Conservation (phyloP, 2,888 invertebrate genomes). For the Geotrupes spiniger region DNA sequence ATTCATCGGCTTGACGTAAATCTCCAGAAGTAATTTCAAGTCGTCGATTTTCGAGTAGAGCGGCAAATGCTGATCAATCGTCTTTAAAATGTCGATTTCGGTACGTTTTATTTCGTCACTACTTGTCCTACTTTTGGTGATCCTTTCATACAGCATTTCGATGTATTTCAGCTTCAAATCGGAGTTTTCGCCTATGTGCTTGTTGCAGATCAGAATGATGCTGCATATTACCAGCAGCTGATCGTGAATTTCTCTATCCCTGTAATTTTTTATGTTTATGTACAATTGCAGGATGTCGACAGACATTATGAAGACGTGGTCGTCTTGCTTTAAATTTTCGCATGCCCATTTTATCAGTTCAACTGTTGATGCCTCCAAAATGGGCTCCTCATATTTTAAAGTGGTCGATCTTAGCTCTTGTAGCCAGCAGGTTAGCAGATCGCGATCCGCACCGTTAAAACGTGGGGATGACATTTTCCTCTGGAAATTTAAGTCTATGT, state of each 20-base stretch:
- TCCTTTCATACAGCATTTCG: constrained; percentile 29
- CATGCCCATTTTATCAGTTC: constrained; percentile 38
- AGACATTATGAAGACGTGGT: constrained; percentile 41
- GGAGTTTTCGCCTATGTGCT: constrained; percentile 36
- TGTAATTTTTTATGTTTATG: constrained; percentile 30
- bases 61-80: constrained; percentile 36
- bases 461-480: no score
- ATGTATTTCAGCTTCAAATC: constrained; percentile 34
- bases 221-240: constrained; percentile 33
- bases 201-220: constrained; percentile 37
- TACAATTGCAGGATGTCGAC: constrained; percentile 40
- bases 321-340: constrained; percentile 36
- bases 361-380: constrained; percentile 33
- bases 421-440: no score
- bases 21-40: constrained; percentile 39
- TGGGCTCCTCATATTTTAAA: constrained; percentile 34
- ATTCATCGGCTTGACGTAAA: constrained; percentile 35
- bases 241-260: constrained; percentile 32
- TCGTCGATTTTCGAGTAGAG: constrained; percentile 38
- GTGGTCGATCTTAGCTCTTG: constrained; percentile 9
- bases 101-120: constrained; percentile 26
- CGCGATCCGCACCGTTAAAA: no score
- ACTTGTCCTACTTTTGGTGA: constrained; percentile 31
- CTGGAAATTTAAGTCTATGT: no score
- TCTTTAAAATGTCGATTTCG: constrained; percentile 38